Evolutionary conservation across 1,140 invertebrate genomes (phyloP), one percentile per base, ranked within the genome.

Genomic region (Oncopeltus fasciatus): DNA sequence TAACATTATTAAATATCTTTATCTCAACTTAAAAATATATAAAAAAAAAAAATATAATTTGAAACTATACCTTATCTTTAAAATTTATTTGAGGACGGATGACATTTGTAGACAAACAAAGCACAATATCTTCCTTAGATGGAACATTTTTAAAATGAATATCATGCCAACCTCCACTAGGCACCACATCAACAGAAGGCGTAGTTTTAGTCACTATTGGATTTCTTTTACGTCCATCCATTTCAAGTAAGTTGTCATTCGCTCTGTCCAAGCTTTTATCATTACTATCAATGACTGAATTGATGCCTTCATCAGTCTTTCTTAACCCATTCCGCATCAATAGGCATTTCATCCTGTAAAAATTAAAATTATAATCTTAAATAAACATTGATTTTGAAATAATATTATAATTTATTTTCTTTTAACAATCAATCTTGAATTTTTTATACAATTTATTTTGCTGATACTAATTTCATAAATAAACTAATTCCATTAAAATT

Each of bases 51-150:
- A n/a, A n/a, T n/a, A n/a, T n/a, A n/a, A n/a, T n/a, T n/a, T n/a
- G n/a, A n/a, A n/a, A n/a, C n/a, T n/a, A n/a, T 43, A 95, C 82
- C 69, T 87, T 84, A 66, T 90, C 86, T 70, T 85, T 86, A 68
- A 96, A 97, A 57, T 77, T 82, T 38, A 86, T 70, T 72, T 96
- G 93, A 0, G 93, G 92, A 64, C 88, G 95, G 28, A 90, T 93
- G 71, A 77, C 79, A 43, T 44, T 44, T 49, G n/a, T 24, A 29
- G 43, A 38, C 24, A 29, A 43, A 26, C 49, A 53, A 14, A 53
- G 21, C 8, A 47, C 26, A 24, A 31, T 20, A 0, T 28, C 38
- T 49, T 60, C 43, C 18, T 57, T 57, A 2, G 28, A 57, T 33
- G 31, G 31, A 28, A n/a, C n/a, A 1, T 27, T 8, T 31, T 5